Conservation (phyloP, 2,888 invertebrate genomes). For the Agrilus biguttatus region DNA sequence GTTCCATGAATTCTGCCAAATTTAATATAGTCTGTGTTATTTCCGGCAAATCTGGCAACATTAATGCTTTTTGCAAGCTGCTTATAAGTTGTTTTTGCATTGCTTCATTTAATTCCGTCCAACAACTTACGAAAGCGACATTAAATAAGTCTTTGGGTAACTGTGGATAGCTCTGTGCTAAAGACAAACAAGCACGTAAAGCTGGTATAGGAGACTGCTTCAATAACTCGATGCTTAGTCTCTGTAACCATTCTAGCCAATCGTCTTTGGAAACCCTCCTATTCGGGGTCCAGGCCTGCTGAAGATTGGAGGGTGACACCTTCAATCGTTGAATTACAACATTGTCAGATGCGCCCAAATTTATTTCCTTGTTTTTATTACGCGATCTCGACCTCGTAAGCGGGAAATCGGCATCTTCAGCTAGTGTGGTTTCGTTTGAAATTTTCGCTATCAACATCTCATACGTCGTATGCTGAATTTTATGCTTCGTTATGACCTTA, state of each 20-base stretch:
- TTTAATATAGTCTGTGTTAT: constrained; percentile 93
- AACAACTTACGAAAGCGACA: constrained; percentile 97
- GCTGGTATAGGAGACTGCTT: constrained; percentile 95
- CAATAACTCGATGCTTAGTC: constrained; percentile 82
- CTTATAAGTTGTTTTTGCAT: constrained; percentile 74
- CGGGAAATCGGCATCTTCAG: constrained; percentile 61
- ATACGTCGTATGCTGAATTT: constrained; percentile 63
- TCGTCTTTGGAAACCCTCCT: constrained; percentile 92
- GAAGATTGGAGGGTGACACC: constrained; percentile 71
- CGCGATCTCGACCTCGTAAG: constrained; percentile 43
- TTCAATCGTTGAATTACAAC: constrained; percentile 67
- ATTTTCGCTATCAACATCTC: constrained; percentile 64
- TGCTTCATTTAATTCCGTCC: constrained; percentile 80
- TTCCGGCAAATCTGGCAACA: constrained; percentile 87
- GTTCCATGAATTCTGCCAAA: constrained; percentile 98
- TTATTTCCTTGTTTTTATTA: constrained; percentile 58
- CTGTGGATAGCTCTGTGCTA: constrained; percentile 90
- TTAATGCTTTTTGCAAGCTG: constrained; percentile 77
- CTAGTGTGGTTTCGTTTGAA: constrained; percentile 55
- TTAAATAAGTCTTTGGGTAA: constrained; percentile 94
- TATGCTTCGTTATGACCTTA: constrained; percentile 65
- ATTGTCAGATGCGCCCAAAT: constrained; percentile 48
- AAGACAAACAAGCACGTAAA: constrained; percentile 73
- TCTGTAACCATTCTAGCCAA: constrained; percentile 94
- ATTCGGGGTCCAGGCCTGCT: constrained; percentile 84